These are phyloP conservation scores for Onchidella celtica DNA, from an alignment of 2,888 invertebrate genomes.

Conservation along the genomic window DNA sequence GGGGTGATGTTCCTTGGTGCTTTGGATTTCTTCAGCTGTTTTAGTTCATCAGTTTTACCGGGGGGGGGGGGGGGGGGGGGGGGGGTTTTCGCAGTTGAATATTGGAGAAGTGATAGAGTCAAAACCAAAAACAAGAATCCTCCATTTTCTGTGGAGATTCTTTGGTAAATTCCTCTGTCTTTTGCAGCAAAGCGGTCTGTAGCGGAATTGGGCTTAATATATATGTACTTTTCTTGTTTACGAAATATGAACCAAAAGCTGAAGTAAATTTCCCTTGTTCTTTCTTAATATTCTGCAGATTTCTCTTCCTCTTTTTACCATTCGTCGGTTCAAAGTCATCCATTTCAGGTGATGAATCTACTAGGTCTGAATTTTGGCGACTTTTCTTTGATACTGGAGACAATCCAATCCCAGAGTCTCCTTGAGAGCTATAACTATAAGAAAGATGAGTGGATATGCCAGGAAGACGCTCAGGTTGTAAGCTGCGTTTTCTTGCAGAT, in stretches of 20 bases:
- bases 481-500: constrained; percentile 20
- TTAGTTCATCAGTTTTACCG: no score
- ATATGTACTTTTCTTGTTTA: constrained; percentile 34
- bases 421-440: constrained; percentile 29
- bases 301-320: not conserved
- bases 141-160: not conserved
- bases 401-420: constrained; percentile 38
- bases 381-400: constrained; percentile 28
- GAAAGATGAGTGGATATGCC: not conserved
- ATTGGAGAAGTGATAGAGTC: constrained; percentile 7
- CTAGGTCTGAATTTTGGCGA: not conserved
- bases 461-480: not conserved
- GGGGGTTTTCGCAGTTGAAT: constrained; percentile 29
- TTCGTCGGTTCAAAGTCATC: not conserved
- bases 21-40: not conserved
- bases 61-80: no score
- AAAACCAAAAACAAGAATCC: constrained; percentile 42
- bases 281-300: not conserved
- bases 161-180: not conserved
- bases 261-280: not conserved
- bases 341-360: not conserved
- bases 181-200: not conserved
- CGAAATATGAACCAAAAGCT: not conserved
- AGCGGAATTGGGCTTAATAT: constrained; percentile 24
- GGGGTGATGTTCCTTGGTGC: not conserved